Conservation (phyloP, 2,888 invertebrate genomes). For the Cheilosia vulpina region DNA sequence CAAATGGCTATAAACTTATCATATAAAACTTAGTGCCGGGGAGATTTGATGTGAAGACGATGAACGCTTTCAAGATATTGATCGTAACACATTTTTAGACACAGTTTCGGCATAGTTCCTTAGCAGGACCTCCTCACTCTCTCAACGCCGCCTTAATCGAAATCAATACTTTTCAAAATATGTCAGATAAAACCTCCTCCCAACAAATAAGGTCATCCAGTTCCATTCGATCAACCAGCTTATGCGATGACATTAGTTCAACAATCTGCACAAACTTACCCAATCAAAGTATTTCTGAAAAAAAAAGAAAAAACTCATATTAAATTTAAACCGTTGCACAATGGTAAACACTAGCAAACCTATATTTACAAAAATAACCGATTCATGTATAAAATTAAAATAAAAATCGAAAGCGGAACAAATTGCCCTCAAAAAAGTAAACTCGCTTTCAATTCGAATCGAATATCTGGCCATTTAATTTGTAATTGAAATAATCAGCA, state of each 20-base stretch:
- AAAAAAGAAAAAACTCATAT: constrained; percentile 30
- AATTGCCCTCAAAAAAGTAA: constrained; percentile 17
- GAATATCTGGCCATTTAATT: constrained; percentile 25
- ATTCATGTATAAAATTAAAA: constrained; percentile 18
- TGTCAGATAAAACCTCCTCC: no score
- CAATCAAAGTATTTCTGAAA: constrained; percentile 54
- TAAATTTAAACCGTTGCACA: not conserved
- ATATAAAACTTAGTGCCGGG: no score
- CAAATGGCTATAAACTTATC: no score
- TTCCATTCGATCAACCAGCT: not conserved
- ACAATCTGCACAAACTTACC: constrained; percentile 37
- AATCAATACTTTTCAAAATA: no score
- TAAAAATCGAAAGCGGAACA: constrained; percentile 53
- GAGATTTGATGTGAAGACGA: no score
- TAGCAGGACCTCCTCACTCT: no score
- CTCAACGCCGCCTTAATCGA: no score
- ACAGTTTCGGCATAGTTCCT: no score
- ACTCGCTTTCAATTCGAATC: constrained; percentile 48
- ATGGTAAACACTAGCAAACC: constrained; percentile 30
- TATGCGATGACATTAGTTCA: not conserved
- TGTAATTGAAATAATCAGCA: constrained; percentile 41
- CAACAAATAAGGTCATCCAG: not conserved
- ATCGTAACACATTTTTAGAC: no score
- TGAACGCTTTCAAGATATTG: no score
- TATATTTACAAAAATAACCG: not conserved